Evolutionary conservation across 1,140 invertebrate species (phyloP), one percentile per base, ranked within the genome.

Genomic region (Carcinoscorpius rotundicauda): DNA sequence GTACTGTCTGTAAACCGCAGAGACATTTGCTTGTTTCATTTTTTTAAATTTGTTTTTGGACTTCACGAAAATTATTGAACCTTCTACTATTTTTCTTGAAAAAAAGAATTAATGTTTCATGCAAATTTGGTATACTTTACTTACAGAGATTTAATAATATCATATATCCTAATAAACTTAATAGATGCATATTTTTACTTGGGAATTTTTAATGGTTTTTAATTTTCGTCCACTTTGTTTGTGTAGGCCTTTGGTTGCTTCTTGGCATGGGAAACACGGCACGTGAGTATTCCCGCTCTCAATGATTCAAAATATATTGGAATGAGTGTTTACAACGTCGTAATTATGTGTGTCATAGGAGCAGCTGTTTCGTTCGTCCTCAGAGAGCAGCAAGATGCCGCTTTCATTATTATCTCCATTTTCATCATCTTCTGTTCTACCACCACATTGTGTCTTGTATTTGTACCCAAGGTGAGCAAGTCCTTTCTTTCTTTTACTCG

Each of bases 391-490:
- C 94, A 97, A 74, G 94, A 97, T 75, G 91, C 92, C 64, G 86
- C 93, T 75, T 98, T 97, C 80, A 84, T 97, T 71, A 89, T 99
- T 78, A 94, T 98, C 72, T 87, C 89, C 66, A 84, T 97, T 69
- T 98, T 99, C 81, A 98, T 98, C 71, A 91, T 99, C 75, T 98
- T 98, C 80, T 98, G 96, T 80, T 98, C 97, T 66, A 98, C 96
- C 57, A 91, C 89, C 64, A 99, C 96, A 11, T 82, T 98, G 64
- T 98, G 93, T 82, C 84, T 99, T 72, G 95, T 99, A 64, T 99
- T 98, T 80, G 91, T 98, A 69, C 96, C 96, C 65, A 98, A 98
- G 86, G 94, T 98, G 80, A 29, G 29, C 29, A 29, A 29, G 29
- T 29, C 29, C 29, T 29, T 29, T 29, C 29, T 29, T 29, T 29